Percentiles rank a stretch among this genome's conserved stretches.
phyloP scores from a whole-genome alignment of 2,113 vertebrate genomes.

The Eublepharis macularius region DNA sequence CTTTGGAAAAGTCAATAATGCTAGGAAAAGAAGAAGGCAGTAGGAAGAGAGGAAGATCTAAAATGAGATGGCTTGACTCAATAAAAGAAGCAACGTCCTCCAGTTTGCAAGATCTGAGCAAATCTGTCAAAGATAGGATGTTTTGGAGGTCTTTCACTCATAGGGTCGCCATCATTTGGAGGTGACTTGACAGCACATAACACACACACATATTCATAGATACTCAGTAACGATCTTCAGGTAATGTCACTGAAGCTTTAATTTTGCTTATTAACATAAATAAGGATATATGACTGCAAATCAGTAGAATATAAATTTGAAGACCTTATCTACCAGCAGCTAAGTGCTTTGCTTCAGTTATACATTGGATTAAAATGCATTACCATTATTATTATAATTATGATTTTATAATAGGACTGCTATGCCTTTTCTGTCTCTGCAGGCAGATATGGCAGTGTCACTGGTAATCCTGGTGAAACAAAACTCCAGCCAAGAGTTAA shows the following conservation, averaged over 20 bases:
- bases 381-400: neutral
- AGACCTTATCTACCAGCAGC: neutral
- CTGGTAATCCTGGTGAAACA: neutral
- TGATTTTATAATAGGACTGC: neutral
- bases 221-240: neutral
- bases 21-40: too few relatives aligned
- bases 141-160: too few relatives aligned
- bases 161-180: too few relatives aligned
- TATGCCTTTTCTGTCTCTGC: neutral
- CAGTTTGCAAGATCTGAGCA: too few relatives aligned
- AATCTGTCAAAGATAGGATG: too few relatives aligned
- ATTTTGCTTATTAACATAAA: neutral
- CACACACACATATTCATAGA: too few relatives aligned
- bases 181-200: too few relatives aligned
- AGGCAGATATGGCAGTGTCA: neutral
- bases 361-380: neutral
- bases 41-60: too few relatives aligned
- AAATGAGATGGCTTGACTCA: too few relatives aligned
- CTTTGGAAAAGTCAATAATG: too few relatives aligned
- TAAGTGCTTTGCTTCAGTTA: neutral
- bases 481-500: neutral
- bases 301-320: conserved; percentile 13
- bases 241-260: neutral
- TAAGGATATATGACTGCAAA: neutral
- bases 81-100: too few relatives aligned